Conservation (phyloP, 2,797 vertebrate genomes). For the Propithecus deckenii region DNA sequence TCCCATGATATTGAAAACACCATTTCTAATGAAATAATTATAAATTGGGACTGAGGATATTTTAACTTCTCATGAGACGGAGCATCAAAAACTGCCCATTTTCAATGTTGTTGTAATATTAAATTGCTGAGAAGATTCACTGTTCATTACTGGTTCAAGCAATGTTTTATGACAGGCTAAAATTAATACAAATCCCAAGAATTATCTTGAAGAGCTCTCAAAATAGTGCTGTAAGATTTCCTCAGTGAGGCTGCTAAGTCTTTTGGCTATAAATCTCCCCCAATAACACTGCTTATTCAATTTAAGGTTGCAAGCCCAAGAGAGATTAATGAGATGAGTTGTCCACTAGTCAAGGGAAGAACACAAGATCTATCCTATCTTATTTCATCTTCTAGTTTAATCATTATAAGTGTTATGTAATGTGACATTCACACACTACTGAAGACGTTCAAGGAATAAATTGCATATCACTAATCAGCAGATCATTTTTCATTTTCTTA, state of each 20-base stretch:
- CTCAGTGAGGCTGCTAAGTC: conserved; percentile 31
- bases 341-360: conserved; percentile 73
- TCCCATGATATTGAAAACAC: background rate
- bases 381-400: conserved; percentile 78
- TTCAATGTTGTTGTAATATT: conserved; percentile 19
- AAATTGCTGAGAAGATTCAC: conserved; percentile 42
- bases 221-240: conserved; percentile 64
- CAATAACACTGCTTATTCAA: conserved; percentile 77
- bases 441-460: conserved; percentile 80
- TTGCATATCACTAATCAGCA: conserved; percentile 76
- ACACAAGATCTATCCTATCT: conserved; percentile 77
- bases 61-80: background rate
- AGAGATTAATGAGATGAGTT: conserved; percentile 80
- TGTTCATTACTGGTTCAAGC: background rate
- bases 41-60: background rate
- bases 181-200: conserved; percentile 61
- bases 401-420: conserved; percentile 78
- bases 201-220: conserved; percentile 40
- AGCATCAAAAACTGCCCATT: background rate
- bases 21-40: conserved; percentile 26
- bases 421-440: conserved; percentile 82
- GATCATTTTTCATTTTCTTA: conserved; percentile 82
- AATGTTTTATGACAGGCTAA: conserved; percentile 66
- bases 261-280: conserved; percentile 74
- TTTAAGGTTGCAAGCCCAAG: conserved; percentile 66